Conservation (phyloP, 2,888 invertebrate genomes). For the Xylota segnis region DNA sequence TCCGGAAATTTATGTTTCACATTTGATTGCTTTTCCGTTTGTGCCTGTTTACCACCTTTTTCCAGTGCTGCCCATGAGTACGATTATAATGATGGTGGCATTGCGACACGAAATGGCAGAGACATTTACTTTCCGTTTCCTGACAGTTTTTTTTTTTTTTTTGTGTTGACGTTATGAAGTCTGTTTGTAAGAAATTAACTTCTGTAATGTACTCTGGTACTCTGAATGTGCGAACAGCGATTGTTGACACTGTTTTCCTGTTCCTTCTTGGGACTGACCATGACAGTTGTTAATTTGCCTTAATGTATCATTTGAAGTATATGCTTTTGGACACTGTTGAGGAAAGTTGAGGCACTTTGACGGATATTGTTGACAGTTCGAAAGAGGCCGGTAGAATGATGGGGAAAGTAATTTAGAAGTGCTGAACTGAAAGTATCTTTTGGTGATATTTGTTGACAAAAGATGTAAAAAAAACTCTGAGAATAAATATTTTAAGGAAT, state of each 20-base stretch:
- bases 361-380: background rate
- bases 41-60: background rate
- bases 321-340: background rate
- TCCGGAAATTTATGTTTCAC: slow-evolving; percentile 59
- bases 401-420: background rate
- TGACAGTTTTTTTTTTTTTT: background rate
- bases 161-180: slow-evolving; percentile 10
- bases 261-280: background rate
- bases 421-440: background rate
- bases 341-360: background rate
- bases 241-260: slow-evolving; percentile 3
- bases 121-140: background rate
- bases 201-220: slow-evolving; percentile 3
- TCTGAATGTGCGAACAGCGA: background rate
- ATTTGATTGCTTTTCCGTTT: slow-evolving; percentile 56
- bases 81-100: slow-evolving; percentile 9
- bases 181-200: slow-evolving; percentile 29
- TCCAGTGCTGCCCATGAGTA: slow-evolving; percentile 22
- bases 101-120: background rate
- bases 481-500: too few relatives aligned
- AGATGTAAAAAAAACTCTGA: background rate
- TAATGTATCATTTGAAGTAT: slow-evolving; percentile 14
- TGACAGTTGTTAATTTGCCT: slow-evolving; percentile 22
- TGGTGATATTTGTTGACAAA: background rate
- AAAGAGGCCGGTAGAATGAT: background rate